Conservation (phyloP, 2,113 vertebrate genomes). For the Pyrgilauda ruficollis region DNA sequence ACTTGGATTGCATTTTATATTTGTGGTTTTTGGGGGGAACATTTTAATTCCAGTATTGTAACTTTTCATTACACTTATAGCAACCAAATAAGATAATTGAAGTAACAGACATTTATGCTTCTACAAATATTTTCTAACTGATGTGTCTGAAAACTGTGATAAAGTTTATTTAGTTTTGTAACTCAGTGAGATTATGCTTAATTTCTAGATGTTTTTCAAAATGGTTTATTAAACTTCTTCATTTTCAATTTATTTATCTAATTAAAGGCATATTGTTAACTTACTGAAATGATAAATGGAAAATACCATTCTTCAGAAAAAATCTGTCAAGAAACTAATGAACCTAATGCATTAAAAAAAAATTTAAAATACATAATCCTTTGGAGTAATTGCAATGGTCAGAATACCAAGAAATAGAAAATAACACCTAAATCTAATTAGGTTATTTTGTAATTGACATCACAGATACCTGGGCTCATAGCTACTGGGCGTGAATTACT, state of each 20-base stretch:
- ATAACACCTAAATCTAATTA: background rate
- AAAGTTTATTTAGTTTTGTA: background rate
- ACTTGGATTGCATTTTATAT: background rate
- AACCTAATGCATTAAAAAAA: background rate
- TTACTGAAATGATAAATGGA: background rate
- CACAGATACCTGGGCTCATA: background rate
- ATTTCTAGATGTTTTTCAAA: background rate
- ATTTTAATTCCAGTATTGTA: background rate
- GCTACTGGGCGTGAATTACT: background rate
- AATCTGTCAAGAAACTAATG: background rate
- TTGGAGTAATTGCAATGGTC: background rate
- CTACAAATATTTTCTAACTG: background rate
- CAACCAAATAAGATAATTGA: background rate
- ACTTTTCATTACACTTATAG: background rate
- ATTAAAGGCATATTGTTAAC: background rate
- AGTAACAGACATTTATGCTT: background rate
- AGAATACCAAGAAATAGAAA: background rate
- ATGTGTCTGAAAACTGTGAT: background rate
- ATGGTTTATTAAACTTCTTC: background rate
- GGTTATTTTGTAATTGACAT: background rate
- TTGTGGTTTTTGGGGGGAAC: background rate
- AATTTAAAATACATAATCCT: background rate
- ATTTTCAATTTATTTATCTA: background rate
- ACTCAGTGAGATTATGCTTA: background rate
- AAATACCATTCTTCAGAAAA: background rate